Conservation (phyloP, 2,888 invertebrate species). For the Tiphia femorata region DNA sequence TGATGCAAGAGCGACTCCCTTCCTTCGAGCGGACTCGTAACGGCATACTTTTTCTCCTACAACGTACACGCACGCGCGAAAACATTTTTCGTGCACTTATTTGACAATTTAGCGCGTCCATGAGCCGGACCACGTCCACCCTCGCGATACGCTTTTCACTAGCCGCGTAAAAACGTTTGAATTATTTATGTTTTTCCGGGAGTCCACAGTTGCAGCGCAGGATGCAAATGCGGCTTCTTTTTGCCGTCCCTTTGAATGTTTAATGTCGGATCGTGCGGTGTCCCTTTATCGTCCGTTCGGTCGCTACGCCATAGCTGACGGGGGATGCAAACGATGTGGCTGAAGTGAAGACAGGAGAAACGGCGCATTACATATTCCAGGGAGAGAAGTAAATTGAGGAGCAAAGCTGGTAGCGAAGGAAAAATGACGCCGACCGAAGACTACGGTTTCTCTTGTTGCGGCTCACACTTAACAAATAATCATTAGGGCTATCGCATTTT, state of each 20-base stretch:
- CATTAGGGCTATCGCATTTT: too few species aligned
- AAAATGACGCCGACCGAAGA: not conserved
- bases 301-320: not conserved
- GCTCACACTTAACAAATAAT: too few species aligned
- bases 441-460: not conserved
- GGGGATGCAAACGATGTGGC: not conserved
- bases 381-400: slow-evolving; percentile 3
- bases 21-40: too few species aligned
- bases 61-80: not conserved
- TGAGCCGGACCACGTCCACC: slow-evolving; percentile 10
- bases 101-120: slow-evolving; percentile 55
- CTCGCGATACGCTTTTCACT: slow-evolving; percentile 10
- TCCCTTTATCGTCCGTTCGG: slow-evolving; percentile 7
- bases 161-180: slow-evolving; percentile 62
- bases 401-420: not conserved
- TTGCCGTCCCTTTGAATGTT: slow-evolving; percentile 63
- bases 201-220: slow-evolving; percentile 56
- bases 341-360: slow-evolving; percentile 4
- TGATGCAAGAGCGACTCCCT: too few species aligned
- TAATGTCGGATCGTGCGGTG: slow-evolving; percentile 48
- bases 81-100: slow-evolving; percentile 49
- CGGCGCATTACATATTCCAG: too few species aligned
- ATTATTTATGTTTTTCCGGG: slow-evolving; percentile 66
- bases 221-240: slow-evolving; percentile 65
- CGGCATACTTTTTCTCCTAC: not conserved